Evolutionary conservation across 2,797 vertebrate species (phyloP), one percentile per base, ranked within the genome.

Genomic region (Xenopus petersii): DNA sequence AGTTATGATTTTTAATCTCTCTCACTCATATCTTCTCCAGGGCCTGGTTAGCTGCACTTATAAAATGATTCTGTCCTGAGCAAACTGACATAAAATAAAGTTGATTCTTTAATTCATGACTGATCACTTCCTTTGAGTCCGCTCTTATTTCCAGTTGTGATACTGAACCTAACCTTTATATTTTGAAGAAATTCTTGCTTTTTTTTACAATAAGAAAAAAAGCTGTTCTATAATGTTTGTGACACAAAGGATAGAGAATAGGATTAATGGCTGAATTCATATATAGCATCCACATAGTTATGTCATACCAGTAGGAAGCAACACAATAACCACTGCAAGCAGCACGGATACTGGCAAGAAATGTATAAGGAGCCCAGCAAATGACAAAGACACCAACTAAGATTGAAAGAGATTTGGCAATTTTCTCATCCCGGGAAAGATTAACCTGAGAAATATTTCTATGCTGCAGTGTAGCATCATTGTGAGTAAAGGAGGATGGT

Each of bases 261-360:
- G 95, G 94, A 79, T 97, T 97, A 71, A 96, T 79, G 56, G 90
- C 90, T 0, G 95, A 96, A 88, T 97, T 98, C 71, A 95, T 80
- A 94, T 95, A 97, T 83, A 95, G 90, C 84, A 96, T 91, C 94
- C 95, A 96, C 91, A 97, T 95, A 2, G 92, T 90, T 82, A 92
- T 82, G 82, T 93, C 89, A 26, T 95, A 95, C 87, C 90, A 87
- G 72, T 81, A 80, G 8, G 86, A 80, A 33, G 85, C 85, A 75
- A 93, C 74, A 56, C 92, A 94, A 1, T 49, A 78, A 60, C 89
- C 90, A 68, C 85, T 86, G 67, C 91, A 94, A 77, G 83, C 83
- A 0, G 93, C 94, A 21, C 85, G 81, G 75, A 95, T 89, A 81
- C 94, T 93, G 88, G 94, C 93, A 74, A 93, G 80, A 51, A 97